phyloP scores from a whole-genome alignment of 1,140 invertebrate species.

The Trichogramma pretiosum region DNA sequence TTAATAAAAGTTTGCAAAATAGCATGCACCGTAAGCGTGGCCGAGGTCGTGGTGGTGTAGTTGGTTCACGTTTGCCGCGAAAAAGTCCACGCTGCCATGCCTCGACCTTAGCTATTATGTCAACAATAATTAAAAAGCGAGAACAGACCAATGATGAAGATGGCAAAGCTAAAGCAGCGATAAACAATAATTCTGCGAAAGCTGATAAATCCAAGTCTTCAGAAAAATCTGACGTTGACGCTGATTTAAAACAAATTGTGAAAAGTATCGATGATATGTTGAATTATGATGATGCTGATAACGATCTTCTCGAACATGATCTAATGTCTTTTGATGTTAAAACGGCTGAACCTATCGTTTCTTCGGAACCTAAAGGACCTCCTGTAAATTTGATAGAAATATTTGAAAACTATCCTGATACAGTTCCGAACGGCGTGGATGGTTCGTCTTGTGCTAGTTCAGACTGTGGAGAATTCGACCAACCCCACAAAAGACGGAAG shows the following conservation, averaged over 20 bases:
- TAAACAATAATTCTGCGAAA: constrained; percentile 1
- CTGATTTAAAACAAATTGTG: constrained; percentile 33
- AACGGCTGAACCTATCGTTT: not conserved
- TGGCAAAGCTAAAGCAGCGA: constrained; percentile 2
- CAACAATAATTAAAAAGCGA: constrained; percentile 37
- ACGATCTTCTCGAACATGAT: too few relatives aligned
- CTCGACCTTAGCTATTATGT: constrained; percentile 70
- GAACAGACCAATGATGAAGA: constrained; percentile 36
- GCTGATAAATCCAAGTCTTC: constrained; percentile 14
- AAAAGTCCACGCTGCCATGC: constrained; percentile 78
- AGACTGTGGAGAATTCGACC: constrained; percentile 40
- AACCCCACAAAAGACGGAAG: constrained; percentile 35
- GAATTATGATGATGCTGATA: constrained; percentile 14
- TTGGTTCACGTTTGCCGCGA: constrained; percentile 54
- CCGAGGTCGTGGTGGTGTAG: constrained; percentile 29
- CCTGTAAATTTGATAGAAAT: constrained; percentile 37
- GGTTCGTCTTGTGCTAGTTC: constrained; percentile 40
- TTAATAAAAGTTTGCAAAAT: constrained; percentile 21
- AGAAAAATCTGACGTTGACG: constrained; percentile 30
- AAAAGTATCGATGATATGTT: constrained; percentile 39
- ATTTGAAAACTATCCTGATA: constrained; percentile 37
- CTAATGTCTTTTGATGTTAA: not conserved
- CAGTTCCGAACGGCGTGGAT: constrained; percentile 31
- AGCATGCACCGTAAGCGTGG: constrained; percentile 26
- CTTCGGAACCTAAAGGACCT: constrained; percentile 29